Percentiles rank a stretch among this genome's conserved stretches.
Evolutionary conservation across 2,797 vertebrate genomes (phyloP).

Genomic region (Acanthopagrus latus): DNA sequence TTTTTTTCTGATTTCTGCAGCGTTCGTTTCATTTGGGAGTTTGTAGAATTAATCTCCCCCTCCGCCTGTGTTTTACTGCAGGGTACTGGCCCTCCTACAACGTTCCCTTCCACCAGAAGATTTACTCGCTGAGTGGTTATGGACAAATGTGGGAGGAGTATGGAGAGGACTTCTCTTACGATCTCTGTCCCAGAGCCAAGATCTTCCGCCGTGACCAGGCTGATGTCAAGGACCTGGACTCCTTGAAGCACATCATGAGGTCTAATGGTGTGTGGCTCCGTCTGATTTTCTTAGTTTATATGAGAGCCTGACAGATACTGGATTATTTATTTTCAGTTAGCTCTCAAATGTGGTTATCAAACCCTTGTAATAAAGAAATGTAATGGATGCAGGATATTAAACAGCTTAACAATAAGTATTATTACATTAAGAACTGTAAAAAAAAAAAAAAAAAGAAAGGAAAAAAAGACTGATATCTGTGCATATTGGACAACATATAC

Average conservation of each 20-base stretch:
- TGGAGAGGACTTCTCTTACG: constrained; percentile 92
- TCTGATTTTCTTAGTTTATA: not conserved
- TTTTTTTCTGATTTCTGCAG: not conserved
- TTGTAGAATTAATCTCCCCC: rapidly evolving
- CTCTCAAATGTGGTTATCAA: too few species aligned
- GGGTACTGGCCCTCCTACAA: constrained; percentile 98
- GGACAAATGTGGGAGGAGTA: constrained; percentile 81
- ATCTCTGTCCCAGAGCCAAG: constrained; percentile 94
- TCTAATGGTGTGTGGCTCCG: constrained; percentile 87
- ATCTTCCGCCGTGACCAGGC: constrained; percentile 96
- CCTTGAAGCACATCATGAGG: constrained; percentile 94
- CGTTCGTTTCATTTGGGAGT: not conserved
- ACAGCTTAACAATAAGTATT: too few species aligned
- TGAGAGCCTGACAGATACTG: not conserved
- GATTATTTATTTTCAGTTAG: too few species aligned
- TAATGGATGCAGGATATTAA: too few species aligned
- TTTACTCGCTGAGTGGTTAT: constrained; percentile 93
- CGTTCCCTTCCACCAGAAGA: constrained; percentile 90
- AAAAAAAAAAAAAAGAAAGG: too few species aligned
- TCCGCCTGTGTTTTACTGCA: constrained; percentile 54
- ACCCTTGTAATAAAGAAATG: too few species aligned
- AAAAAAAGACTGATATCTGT: too few species aligned
- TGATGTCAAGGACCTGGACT: constrained; percentile 85
- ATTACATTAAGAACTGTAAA: too few species aligned
- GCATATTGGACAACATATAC: too few species aligned